phyloP scores from a whole-genome alignment of 2,113 vertebrate species.

The Crotalus horridus region DNA sequence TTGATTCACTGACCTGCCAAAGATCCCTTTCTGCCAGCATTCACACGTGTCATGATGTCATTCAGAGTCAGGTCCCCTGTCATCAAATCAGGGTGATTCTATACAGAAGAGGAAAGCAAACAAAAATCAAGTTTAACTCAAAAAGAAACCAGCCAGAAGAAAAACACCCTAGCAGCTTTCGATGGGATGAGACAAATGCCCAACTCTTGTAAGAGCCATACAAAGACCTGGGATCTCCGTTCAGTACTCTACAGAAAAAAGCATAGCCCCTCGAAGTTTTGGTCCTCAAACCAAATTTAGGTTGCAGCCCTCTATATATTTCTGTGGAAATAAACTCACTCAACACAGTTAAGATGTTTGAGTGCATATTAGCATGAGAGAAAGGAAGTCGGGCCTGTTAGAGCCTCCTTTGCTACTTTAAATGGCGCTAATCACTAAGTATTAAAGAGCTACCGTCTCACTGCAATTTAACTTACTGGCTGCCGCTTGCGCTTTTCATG shows the following conservation, averaged over 20 bases:
- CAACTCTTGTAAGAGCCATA: background rate
- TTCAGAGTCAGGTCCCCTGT: conserved; percentile 87
- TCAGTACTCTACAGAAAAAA: background rate
- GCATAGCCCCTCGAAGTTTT: background rate
- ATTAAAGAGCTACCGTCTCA: background rate
- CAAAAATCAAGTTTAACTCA: background rate
- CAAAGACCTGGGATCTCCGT: background rate
- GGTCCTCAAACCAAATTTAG: background rate
- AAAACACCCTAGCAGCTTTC: background rate
- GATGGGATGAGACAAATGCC: background rate
- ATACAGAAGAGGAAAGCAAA: conserved; percentile 21
- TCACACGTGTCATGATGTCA: conserved; percentile 90
- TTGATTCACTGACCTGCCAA: conserved; percentile 74
- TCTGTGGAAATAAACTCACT: background rate
- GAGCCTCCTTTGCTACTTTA: background rate
- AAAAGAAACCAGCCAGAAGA: background rate
- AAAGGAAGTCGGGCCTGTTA: background rate
- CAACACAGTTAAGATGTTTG: background rate
- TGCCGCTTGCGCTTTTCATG: conserved; percentile 91
- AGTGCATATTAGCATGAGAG: background rate
- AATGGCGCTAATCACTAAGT: background rate
- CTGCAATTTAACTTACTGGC: conserved; percentile 74
- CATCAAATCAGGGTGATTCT: conserved; percentile 94
- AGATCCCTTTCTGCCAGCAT: conserved; percentile 88
- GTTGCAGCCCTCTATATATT: background rate